Evolutionary conservation across 2,888 invertebrate species (phyloP), one percentile per base, ranked within the genome.

Genomic region (Candidula unifasciata): DNA sequence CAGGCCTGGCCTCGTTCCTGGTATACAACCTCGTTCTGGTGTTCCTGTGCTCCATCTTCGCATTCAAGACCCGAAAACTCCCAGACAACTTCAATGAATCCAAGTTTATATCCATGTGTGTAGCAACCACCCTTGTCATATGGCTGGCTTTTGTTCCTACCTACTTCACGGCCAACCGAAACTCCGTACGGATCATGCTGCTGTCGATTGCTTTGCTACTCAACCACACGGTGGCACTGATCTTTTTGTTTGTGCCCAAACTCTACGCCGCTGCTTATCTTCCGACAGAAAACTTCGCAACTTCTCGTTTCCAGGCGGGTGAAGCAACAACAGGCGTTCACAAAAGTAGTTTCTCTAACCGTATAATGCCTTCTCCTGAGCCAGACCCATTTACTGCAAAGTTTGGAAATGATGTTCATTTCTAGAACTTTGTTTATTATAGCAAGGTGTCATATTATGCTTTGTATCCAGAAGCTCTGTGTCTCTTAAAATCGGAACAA

Each of bases 41-140:
- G 13, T 44, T 89, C 30, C 83, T 89, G 69, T 90, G 90, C 80
- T 87, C 91, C 10, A 84, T 89, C 68, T 90, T 90, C 80, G 92
- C 92, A 69, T 91, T 92, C 87, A 91, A 90, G 83, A 90, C 91
- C 57, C 82, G 92, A 89, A 91, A 84, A 90, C 91, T 82, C 90
- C 90, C 88, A 91, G 91, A 87, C 91, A 92, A 88, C 89, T 91
- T 1, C 88, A 90, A 13, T 30, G 74, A 74, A 30, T 74, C 74
- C 1, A 74, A 74, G 30, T 91, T 90, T 86, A 91, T 90, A 68
- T 87, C 89, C 21, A 88, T 91, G 87, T 91, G 90, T 74, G 91
- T 91, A 13, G 90, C 89, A 88, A 91, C 91, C 16, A 91, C 91
- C 0, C 83, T 91, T 24, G 86, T 91, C 73, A 89, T 92, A 74